These are phyloP conservation scores for Peromyscus attwateri DNA, from an alignment of 2,797 vertebrate species.

Conservation along the genomic window DNA sequence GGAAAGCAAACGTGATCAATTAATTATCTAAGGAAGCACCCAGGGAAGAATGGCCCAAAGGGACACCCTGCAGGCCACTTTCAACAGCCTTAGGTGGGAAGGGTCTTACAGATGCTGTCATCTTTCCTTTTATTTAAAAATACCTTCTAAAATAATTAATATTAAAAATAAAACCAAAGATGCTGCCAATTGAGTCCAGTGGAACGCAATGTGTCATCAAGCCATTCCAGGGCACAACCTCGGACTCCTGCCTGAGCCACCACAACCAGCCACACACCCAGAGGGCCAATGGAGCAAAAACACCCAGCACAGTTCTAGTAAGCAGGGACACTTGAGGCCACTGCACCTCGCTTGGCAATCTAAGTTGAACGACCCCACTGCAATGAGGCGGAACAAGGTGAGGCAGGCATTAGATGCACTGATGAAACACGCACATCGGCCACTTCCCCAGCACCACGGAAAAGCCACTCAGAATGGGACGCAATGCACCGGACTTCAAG, in stretches of 20 bases:
- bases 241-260: fast-evolving
- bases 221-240: background rate
- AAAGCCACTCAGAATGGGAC: fast-evolving
- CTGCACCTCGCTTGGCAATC: fast-evolving
- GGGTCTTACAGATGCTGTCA: background rate
- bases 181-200: background rate
- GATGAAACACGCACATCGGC: fast-evolving
- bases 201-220: background rate
- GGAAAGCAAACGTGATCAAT: fast-evolving
- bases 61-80: fast-evolving
- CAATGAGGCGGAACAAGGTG: fast-evolving
- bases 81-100: background rate
- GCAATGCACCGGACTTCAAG: fast-evolving
- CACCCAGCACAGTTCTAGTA: background rate
- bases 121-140: background rate
- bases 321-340: background rate
- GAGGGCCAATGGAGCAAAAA: fast-evolving
- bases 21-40: fast-evolving
- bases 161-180: background rate
- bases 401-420: no score
- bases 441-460: fast-evolving
- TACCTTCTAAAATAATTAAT: background rate
- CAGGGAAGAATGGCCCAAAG: background rate
- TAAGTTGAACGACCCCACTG: background rate
- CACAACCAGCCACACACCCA: background rate